Conservation (phyloP, 2,113 vertebrate species). For the Vireo altiloquus region DNA sequence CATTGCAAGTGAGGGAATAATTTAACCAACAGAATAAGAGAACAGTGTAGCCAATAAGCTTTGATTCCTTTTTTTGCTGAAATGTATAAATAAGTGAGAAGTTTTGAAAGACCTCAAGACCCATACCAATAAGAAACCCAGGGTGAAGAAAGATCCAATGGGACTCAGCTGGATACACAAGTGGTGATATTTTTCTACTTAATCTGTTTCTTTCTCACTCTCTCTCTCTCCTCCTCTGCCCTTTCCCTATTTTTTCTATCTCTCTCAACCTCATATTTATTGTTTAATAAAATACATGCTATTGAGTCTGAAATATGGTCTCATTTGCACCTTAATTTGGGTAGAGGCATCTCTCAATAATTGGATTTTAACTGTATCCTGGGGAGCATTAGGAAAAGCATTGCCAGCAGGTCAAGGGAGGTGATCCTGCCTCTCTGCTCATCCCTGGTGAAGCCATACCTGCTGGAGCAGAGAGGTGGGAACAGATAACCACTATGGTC, state of each 20-base stretch:
- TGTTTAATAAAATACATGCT: not conserved
- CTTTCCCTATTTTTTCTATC: not conserved
- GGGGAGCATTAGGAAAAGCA: not conserved
- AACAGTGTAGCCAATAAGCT: not conserved
- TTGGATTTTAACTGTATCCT: not conserved
- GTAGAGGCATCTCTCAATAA: not conserved
- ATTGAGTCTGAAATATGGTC: not conserved
- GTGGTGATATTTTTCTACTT: not conserved
- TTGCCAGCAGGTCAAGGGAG: accelerated
- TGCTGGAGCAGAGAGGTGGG: not conserved
- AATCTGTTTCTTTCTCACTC: not conserved
- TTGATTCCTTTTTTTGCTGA: not conserved
- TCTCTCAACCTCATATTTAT: not conserved
- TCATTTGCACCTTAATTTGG: not conserved
- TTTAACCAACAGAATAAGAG: not conserved
- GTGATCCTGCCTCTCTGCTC: not conserved
- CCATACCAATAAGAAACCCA: not conserved
- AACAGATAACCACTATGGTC: not conserved
- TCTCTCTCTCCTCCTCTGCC: not conserved
- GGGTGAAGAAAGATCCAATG: not conserved
- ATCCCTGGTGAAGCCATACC: no score
- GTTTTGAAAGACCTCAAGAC: not conserved
- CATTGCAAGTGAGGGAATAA: not conserved
- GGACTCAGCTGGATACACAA: accelerated
- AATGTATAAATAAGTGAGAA: not conserved